Conservation (phyloP, 2,888 invertebrate species). For the Papilio demoleus region DNA sequence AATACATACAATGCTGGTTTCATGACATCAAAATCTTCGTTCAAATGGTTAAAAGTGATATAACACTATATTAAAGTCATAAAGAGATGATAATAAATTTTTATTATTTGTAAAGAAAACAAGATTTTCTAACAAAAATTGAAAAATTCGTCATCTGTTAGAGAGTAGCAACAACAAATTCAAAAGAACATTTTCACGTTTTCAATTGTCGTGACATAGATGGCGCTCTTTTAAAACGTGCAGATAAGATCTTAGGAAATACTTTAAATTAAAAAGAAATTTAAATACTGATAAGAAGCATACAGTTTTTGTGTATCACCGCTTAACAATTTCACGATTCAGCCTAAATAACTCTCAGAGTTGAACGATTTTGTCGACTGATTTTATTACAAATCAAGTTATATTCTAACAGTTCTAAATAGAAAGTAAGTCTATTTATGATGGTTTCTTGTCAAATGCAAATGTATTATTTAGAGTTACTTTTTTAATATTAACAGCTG, state of each 20-base stretch:
- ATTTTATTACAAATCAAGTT: constrained; percentile 6
- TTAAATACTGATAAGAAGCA: background rate
- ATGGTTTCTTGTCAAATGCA: background rate
- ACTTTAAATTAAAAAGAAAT: background rate
- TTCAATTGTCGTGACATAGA: constrained; percentile 4
- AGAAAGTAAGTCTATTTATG: background rate
- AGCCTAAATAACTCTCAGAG: constrained; percentile 21
- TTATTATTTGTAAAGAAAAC: no score
- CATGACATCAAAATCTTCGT: no score
- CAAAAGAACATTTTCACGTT: background rate
- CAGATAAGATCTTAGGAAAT: background rate
- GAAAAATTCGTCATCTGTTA: constrained; percentile 24
- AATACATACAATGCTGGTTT: no score
- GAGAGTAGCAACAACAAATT: constrained; percentile 13
- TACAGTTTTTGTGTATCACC: background rate
- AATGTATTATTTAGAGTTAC: background rate
- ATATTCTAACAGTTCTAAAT: constrained; percentile 20
- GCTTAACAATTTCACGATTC: constrained; percentile 1
- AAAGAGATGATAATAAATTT: no score
- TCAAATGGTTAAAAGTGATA: no score
- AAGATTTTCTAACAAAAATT: no score
- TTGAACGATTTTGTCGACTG: constrained; percentile 18
- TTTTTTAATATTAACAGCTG: no score
- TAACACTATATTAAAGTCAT: no score
- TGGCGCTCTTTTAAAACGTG: background rate